Percentiles rank a stretch among this genome's conserved stretches.
Conservation (phyloP, 1,140 invertebrate species). For the Heliconius congener region DNA sequence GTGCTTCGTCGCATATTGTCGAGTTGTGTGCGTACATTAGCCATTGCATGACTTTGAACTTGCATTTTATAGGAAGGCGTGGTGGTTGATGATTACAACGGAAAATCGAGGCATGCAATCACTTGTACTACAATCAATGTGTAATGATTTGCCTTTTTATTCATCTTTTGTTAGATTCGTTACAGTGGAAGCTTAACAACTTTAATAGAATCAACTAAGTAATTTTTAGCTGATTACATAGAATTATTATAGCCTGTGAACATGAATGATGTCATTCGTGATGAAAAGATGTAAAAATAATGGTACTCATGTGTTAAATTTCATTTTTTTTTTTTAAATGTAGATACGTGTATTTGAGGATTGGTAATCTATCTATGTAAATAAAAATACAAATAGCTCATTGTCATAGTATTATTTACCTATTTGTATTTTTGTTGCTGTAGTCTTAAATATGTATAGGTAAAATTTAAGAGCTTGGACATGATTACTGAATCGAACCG, state of each 20-base stretch:
- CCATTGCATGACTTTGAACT: constrained; percentile 71
- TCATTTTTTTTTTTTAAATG: neutral
- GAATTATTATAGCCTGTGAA: neutral
- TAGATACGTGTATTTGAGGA: neutral
- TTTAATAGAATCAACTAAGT: neutral
- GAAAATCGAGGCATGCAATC: constrained; percentile 62
- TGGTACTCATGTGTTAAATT: neutral
- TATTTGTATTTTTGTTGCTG: too few species aligned
- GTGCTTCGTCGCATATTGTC: constrained; percentile 52
- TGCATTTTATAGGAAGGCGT: constrained; percentile 74
- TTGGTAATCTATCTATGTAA: too few species aligned
- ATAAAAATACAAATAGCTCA: too few species aligned
- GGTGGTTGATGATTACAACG: constrained; percentile 51
- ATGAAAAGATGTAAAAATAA: neutral
- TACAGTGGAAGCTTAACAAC: neutral
- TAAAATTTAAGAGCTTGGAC: neutral
- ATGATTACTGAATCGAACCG: neutral
- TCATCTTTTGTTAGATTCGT: constrained; percentile 36
- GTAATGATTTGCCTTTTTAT: constrained; percentile 29
- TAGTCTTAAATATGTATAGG: neutral
- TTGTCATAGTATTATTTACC: too few species aligned
- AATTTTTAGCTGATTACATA: constrained; percentile 15
- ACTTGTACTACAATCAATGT: constrained; percentile 40
- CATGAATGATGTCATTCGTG: neutral
- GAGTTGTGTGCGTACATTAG: constrained; percentile 51